A percentile compares a stretch with the other conserved stretches of the same genome.
Evolutionary conservation across 2,888 invertebrate genomes (phyloP).

Genomic region (Merodon equestris): DNA sequence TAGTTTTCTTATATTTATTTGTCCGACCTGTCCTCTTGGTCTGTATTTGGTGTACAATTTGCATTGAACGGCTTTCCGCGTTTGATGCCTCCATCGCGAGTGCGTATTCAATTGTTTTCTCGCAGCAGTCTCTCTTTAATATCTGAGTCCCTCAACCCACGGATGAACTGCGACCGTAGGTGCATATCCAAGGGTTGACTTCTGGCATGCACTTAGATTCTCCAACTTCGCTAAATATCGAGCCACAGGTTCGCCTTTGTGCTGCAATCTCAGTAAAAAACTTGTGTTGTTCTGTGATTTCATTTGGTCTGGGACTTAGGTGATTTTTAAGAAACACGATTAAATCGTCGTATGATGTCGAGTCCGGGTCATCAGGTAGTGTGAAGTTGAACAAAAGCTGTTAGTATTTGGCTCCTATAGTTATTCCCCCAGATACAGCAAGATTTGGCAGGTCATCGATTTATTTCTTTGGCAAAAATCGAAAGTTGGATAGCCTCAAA

Average conservation of each 20-base stretch:
- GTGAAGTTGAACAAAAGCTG: too few species aligned
- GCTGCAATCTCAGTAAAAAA: constrained; percentile 7
- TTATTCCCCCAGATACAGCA: too few species aligned
- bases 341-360: too few species aligned
- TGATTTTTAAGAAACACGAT: too few species aligned
- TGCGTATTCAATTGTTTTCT: too few species aligned
- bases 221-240: constrained; percentile 66
- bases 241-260: constrained; percentile 5
- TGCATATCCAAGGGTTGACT: not conserved
- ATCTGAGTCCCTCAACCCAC: constrained; percentile 5
- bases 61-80: constrained; percentile 9
- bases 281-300: constrained; percentile 8
- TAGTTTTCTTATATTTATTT: constrained; percentile 13
- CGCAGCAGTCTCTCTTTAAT: not conserved
- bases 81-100: constrained; percentile 4
- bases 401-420: too few species aligned
- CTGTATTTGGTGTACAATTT: constrained; percentile 13
- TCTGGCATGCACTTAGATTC: not conserved
- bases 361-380: too few species aligned
- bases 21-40: constrained; percentile 1
- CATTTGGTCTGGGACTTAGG: not conserved
- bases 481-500: too few species aligned
- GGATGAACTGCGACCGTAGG: not conserved
- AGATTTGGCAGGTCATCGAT: too few species aligned
- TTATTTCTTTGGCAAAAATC: too few species aligned